Evolutionary conservation across 2,888 invertebrate genomes (phyloP), one percentile per base, ranked within the genome.

Genomic region (Aleiodes leptofemur): DNA sequence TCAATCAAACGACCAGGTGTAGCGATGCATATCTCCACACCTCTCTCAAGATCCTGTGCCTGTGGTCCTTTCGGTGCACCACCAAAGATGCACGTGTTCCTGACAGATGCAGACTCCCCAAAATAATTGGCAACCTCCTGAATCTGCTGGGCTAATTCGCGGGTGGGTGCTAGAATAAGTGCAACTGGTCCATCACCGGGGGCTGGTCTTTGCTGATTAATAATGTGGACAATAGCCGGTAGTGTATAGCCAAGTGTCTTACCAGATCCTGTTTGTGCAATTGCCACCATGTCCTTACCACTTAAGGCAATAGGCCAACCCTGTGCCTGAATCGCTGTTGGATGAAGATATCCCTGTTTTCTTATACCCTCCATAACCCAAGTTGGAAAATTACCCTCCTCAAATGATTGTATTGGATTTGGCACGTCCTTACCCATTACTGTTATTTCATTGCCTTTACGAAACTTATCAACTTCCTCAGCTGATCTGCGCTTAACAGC

Each of bases 41-140:
- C 98, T 78, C 95, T 91, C 90, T 96, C 95, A 74, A 97, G 90
- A 86, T 95, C 94, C 73, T 95, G 91, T 0, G 96, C 95, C 87
- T 98, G 98, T 8, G 96, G 96, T 48, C 96, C 97, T 90, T 98
- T 98, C 0, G 98, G 97, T 1, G 99, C 98, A n/a, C 99, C 99
- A 59, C 99, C 99, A 90, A 98, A 99, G 55, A 98, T 94, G 87
- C 98, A 99, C 0, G 97, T 97, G 90, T 97, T 97, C 56, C 96
- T 92, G 48, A 98, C 95, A 83, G 94, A 93, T 29, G 97, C 96
- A 76, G 95, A 94, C 76, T 95, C 93, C 68, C 98, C 98, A 91
- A 98, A 99, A 86, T 97, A 97, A 81, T 93, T 94, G 8, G 98
- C 97, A 29, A 99, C 98, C 92, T 97, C 91, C 80, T 90, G 90